phyloP scores from a whole-genome alignment of 2,113 vertebrate genomes.

The Euleptes europaea region DNA sequence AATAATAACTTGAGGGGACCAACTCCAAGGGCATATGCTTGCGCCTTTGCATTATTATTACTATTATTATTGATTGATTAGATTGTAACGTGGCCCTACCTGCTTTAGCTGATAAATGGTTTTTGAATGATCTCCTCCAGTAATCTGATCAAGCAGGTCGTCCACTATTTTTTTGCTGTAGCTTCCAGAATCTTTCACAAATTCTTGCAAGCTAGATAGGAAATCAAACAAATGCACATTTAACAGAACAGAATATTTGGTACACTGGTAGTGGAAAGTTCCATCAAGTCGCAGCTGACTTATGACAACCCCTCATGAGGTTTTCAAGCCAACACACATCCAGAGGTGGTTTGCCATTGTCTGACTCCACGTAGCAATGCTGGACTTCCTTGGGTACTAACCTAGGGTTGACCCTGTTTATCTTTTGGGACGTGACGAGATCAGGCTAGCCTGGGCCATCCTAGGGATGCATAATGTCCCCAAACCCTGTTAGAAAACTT shows the following conservation, averaged over 20 bases:
- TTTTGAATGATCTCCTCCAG: constrained; percentile 88
- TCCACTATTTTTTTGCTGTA: constrained; percentile 90
- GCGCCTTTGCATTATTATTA: neutral
- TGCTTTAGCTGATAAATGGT: constrained; percentile 88
- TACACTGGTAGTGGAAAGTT: neutral
- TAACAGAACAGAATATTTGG: rapidly evolving
- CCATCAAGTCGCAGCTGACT: too few species aligned
- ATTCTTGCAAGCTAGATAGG: constrained; percentile 88
- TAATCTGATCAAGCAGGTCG: constrained; percentile 94
- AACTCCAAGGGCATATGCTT: neutral
- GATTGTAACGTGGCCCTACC: constrained; percentile 72
- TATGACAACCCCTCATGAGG: too few species aligned
- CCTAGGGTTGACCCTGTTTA: too few species aligned
- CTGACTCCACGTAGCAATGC: too few species aligned
- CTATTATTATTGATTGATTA: too few species aligned
- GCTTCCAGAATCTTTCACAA: constrained; percentile 90
- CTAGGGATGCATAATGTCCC: too few species aligned
- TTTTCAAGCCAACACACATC: too few species aligned
- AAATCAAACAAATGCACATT: neutral
- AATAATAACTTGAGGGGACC: neutral
- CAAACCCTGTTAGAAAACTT: neutral
- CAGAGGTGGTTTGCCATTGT: too few species aligned
- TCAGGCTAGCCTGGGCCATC: too few species aligned
- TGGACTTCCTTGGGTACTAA: too few species aligned
- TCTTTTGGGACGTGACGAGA: too few species aligned